A percentile compares a stretch with the other conserved stretches of the same genome.
These are phyloP conservation scores for Auanema freiburgensis DNA, from an alignment of 2,888 invertebrate species.

Conservation along the genomic window DNA sequence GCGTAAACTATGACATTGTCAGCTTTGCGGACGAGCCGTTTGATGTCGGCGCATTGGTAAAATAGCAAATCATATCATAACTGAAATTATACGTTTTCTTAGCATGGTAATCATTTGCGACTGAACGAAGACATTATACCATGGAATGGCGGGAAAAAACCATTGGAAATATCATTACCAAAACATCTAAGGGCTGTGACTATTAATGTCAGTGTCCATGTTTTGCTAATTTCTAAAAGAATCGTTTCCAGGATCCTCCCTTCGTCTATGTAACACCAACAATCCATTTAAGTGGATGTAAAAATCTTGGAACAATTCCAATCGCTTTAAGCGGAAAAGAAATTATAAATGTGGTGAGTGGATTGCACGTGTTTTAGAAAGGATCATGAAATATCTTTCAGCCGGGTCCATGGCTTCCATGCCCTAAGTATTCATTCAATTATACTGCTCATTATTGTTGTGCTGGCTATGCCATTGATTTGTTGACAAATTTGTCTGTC, in stretches of 20 bases:
- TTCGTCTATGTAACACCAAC: constrained; percentile 55
- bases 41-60: constrained; percentile 44
- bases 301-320: constrained; percentile 34
- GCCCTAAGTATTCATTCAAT: constrained; percentile 33
- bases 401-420: constrained; percentile 58
- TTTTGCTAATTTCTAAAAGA: not conserved
- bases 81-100: not conserved
- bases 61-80: too few relatives aligned
- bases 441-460: constrained; percentile 52
- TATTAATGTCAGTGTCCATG: constrained; percentile 20
- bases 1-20: constrained; percentile 43
- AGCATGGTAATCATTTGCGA: constrained; percentile 24
- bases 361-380: not conserved
- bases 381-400: constrained; percentile 19
- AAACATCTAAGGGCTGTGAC: constrained; percentile 54
- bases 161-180: constrained; percentile 55
- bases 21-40: constrained; percentile 35
- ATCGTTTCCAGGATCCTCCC: constrained; percentile 47
- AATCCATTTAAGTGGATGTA: constrained; percentile 34
- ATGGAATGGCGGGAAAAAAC: constrained; percentile 52
- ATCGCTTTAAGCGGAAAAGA: constrained; percentile 30
- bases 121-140: constrained; percentile 48
- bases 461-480: constrained; percentile 57
- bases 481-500: constrained; percentile 49
- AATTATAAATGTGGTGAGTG: constrained; percentile 42